phyloP scores from a whole-genome alignment of 2,888 invertebrate species.

The Herminia tarsipennalis region DNA sequence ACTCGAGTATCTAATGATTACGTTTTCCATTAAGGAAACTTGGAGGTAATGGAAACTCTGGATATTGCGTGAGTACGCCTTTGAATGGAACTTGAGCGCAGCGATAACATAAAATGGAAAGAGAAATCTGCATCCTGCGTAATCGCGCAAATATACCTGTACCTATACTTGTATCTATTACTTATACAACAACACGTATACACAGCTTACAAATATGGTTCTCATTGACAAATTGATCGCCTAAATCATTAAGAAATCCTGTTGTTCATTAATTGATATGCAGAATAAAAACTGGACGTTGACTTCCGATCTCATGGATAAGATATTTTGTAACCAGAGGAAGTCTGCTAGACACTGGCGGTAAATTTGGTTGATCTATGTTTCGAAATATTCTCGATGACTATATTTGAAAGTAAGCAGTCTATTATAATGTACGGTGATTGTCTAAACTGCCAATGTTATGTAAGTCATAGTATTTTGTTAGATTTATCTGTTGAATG shows the following conservation, averaged over 20 bases:
- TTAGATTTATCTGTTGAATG: background rate
- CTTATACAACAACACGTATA: slow-evolving; percentile 4
- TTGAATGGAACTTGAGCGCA: slow-evolving; percentile 32
- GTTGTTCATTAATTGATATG: slow-evolving; percentile 28
- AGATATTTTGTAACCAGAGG: slow-evolving; percentile 48
- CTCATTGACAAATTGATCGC: slow-evolving; percentile 12
- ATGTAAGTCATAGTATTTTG: slow-evolving; percentile 29
- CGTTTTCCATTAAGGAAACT: slow-evolving; percentile 33
- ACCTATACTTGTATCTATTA: background rate
- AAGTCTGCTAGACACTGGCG: slow-evolving; percentile 42
- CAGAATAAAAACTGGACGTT: slow-evolving; percentile 28
- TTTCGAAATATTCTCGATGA: slow-evolving; percentile 31
- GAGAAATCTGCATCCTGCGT: slow-evolving; percentile 43
- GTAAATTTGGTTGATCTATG: slow-evolving; percentile 35
- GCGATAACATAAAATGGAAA: slow-evolving; percentile 28
- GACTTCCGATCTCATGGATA: slow-evolving; percentile 40
- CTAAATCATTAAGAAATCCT: slow-evolving; percentile 17
- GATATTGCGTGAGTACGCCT: slow-evolving; percentile 20
- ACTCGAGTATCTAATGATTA: slow-evolving; percentile 26
- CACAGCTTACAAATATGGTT: slow-evolving; percentile 5
- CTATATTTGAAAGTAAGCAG: slow-evolving; percentile 27
- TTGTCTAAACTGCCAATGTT: slow-evolving; percentile 23
- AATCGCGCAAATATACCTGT: slow-evolving; percentile 16
- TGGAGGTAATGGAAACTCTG: slow-evolving; percentile 34
- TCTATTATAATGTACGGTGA: slow-evolving; percentile 25